A percentile compares a stretch with the other conserved stretches of the same genome.
Evolutionary conservation across 2,797 vertebrate species (phyloP).

Genomic region (Hapalemur alaotrensis): DNA sequence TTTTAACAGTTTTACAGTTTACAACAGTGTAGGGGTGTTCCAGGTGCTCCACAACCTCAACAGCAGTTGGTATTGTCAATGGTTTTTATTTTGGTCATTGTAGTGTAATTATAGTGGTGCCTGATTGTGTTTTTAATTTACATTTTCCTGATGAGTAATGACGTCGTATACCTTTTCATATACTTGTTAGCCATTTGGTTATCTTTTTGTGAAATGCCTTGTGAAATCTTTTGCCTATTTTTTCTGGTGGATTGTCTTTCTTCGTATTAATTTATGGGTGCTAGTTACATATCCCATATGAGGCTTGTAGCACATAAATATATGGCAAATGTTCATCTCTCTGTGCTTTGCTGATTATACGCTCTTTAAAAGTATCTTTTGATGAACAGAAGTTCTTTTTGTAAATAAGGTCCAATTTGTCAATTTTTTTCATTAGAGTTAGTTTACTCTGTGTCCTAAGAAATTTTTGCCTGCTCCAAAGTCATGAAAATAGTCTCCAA

Average conservation of each 20-base stretch:
- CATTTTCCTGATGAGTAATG: background rate
- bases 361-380: background rate
- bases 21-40: background rate
- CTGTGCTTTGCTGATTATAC: background rate
- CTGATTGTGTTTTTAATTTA: background rate
- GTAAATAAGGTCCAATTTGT: background rate
- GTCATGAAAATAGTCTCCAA: background rate
- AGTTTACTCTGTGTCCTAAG: background rate
- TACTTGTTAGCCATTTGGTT: background rate
- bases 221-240: background rate
- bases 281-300: background rate
- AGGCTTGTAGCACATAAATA: background rate
- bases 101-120: background rate
- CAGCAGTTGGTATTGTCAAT: background rate
- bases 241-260: background rate
- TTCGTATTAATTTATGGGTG: background rate
- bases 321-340: background rate
- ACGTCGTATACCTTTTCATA: background rate
- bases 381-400: background rate
- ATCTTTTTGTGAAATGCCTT: background rate
- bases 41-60: background rate
- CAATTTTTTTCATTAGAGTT: background rate
- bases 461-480: background rate
- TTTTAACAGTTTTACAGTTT: background rate
- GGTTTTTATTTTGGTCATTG: background rate